Evolutionary conservation across 2,797 vertebrate species (phyloP).

Genomic region (Sebastes hubbsi): DNA sequence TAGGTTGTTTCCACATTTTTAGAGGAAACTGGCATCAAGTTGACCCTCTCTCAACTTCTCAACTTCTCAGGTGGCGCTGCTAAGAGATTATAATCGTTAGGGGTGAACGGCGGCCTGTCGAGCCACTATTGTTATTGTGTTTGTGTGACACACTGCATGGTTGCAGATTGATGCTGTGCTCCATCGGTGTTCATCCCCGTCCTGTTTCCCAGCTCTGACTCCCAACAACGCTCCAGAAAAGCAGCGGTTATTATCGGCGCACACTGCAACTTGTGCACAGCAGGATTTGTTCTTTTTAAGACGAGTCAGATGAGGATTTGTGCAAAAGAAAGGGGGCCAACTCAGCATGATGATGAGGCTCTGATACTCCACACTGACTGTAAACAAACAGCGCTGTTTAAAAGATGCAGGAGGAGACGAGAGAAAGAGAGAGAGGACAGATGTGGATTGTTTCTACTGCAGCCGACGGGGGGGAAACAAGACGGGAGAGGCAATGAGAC

Average conservation of each 20-base stretch:
- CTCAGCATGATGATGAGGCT: neutral
- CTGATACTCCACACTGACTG: neutral
- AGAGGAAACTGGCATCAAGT: neutral
- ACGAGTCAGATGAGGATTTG: neutral
- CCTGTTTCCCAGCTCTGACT: neutral
- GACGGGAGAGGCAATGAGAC: neutral
- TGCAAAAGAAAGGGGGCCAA: neutral
- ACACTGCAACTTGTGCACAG: neutral
- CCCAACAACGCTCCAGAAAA: neutral
- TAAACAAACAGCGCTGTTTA: neutral
- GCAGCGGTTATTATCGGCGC: neutral
- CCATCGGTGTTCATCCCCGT: neutral
- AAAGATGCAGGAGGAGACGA: slow-evolving; percentile 15
- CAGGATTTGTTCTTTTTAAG: no score
- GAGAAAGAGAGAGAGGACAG: neutral
- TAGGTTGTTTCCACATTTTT: neutral
- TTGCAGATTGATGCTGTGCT: neutral
- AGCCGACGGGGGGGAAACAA: neutral
- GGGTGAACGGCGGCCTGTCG: neutral
- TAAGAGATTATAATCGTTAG: neutral
- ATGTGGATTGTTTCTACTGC: neutral
- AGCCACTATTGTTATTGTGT: neutral
- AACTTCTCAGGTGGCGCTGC: neutral
- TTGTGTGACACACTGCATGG: neutral
- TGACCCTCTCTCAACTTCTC: neutral